Base-by-base conservation (phyloP, 2,888 invertebrate species). In the Nectonema munidae region DNA sequence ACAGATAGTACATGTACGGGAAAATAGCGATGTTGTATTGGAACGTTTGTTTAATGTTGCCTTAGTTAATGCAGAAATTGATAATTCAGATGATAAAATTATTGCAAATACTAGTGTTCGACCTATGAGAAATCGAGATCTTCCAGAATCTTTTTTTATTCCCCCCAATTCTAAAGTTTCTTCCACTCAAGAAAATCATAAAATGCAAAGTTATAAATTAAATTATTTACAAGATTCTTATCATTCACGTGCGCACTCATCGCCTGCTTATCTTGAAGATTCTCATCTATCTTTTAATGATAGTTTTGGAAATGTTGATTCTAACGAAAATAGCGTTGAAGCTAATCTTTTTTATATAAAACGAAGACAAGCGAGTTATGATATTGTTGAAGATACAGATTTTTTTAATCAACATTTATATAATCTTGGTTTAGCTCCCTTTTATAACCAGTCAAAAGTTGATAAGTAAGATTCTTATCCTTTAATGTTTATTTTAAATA, bases 321-420 rank as follows among this genome's bases (percentile, higher is more conserved):
- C 20, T 11, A 16, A 19, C 6, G 35, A 34, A 11, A 34, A 15
- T 11, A 34, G 20, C 17, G 20, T 19, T 34, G 35, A 18, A 16
- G 6, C 6, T 16, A 18, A 34, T 34, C 35, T n/a, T n/a, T n/a
- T n/a, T n/a, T n/a, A n/a, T n/a, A n/a, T n/a, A n/a, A n/a, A 34
- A 9, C 35, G 20, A 19, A 16, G 35, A 14, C 35, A 34, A 34
- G 20, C 19, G 20, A 34, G 35, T 34, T 34, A 18, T 34, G 35
- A 34, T 19, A 34, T 34, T 19, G 6, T 34, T 19, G 35, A 34
- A 34, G 35, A 34, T n/a, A n/a, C n/a, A n/a, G n/a, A n/a, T n/a
- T n/a, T n/a, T n/a, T n/a, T n/a, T n/a, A n/a, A n/a, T n/a, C n/a
- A n/a, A n/a, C n/a, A n/a, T n/a, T n/a, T n/a, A n/a, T n/a, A n/a